Percentiles rank a stretch among this genome's conserved stretches.
Evolutionary conservation across 2,113 vertebrate species (phyloP).

Genomic region (Ageneiosus marmoratus): DNA sequence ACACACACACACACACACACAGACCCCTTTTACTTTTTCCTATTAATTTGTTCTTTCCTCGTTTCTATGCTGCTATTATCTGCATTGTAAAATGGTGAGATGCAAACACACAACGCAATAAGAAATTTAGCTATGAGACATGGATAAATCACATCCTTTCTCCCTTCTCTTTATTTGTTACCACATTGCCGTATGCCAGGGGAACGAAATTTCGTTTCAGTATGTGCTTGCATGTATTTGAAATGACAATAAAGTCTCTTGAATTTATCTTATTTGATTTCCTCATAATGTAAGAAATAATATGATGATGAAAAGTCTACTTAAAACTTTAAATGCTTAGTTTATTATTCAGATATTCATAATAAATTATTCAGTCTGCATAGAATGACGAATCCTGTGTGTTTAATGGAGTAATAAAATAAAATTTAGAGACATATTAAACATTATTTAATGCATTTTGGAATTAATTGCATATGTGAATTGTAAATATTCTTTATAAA

Average conservation of each 20-base stretch:
- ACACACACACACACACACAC: neutral
- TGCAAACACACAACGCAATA: neutral
- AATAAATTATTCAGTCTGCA: too few relatives aligned
- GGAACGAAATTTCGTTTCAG: too few relatives aligned
- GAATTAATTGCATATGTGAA: neutral
- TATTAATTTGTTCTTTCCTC: slow-evolving; percentile 8
- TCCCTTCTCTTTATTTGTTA: slow-evolving; percentile 20
- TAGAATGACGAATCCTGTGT: neutral
- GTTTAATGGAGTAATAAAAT: neutral
- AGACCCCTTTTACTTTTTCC: neutral
- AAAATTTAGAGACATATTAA: neutral
- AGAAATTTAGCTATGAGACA: slow-evolving; percentile 15
- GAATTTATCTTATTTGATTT: slow-evolving; percentile 20
- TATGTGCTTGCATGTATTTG: too few relatives aligned
- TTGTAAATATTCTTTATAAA: slow-evolving; percentile 14
- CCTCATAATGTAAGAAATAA: neutral
- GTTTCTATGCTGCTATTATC: slow-evolving; percentile 20
- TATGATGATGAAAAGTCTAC: neutral
- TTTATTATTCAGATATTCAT: slow-evolving; percentile 2
- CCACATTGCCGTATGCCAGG: too few relatives aligned
- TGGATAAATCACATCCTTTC: slow-evolving; percentile 4
- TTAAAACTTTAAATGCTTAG: neutral
- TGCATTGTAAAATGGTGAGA: slow-evolving; percentile 10
- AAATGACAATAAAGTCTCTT: too few relatives aligned
- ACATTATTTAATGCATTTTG: neutral